phyloP scores from a whole-genome alignment of 2,797 vertebrate species.

The Sebastes cheni region DNA sequence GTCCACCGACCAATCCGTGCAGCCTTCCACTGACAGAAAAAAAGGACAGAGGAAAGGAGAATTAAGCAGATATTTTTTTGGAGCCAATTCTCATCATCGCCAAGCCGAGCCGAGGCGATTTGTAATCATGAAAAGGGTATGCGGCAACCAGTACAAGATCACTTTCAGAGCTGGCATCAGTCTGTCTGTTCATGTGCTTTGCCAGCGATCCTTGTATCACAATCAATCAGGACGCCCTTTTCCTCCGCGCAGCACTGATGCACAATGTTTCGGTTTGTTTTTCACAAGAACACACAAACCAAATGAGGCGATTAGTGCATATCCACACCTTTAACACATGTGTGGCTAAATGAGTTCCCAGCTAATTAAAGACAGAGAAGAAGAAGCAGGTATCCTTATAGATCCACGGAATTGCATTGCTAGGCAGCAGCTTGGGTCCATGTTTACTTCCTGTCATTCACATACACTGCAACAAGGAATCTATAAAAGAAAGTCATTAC shows the following conservation, averaged over 20 bases:
- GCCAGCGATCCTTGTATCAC: constrained; percentile 23
- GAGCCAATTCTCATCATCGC: constrained; percentile 6
- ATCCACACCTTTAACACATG: neutral
- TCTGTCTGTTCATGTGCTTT: neutral
- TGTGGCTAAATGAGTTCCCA: neutral
- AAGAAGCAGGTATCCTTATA: neutral
- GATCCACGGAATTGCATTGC: neutral
- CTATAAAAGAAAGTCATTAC: no score
- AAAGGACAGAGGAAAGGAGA: constrained; percentile 2
- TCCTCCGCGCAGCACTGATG: neutral
- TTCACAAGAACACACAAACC: neutral
- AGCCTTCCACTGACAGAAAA: constrained; percentile 91
- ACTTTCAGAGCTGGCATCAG: constrained; percentile 15
- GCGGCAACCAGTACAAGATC: constrained; percentile 11
- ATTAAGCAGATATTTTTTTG: neutral
- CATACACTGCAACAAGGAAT: neutral
- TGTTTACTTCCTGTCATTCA: neutral
- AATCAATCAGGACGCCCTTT: constrained; percentile 42
- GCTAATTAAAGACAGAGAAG: neutral
- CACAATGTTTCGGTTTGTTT: neutral
- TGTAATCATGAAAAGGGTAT: constrained; percentile 10
- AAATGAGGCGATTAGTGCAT: neutral
- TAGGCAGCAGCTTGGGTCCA: neutral
- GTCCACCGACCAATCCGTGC: constrained; percentile 99
- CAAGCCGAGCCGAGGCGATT: constrained; percentile 4